phyloP scores from a whole-genome alignment of 2,888 invertebrate genomes.

The Heliothis peltigera region DNA sequence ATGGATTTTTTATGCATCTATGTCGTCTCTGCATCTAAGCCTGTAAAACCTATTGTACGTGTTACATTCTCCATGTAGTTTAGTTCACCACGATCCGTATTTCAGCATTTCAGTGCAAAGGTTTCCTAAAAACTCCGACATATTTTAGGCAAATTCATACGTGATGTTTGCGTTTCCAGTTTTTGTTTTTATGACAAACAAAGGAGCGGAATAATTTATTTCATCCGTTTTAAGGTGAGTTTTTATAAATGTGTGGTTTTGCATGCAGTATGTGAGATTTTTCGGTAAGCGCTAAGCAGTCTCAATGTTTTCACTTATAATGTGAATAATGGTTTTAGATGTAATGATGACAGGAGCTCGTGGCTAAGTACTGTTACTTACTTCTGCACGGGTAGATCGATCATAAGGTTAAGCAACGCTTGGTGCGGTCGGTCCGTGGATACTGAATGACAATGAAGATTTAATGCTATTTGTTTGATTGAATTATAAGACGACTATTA shows the following conservation, averaged over 20 bases:
- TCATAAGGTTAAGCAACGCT: too few relatives aligned
- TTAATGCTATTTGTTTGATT: too few relatives aligned
- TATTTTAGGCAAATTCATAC: conserved; percentile 24
- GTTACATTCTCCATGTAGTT: conserved; percentile 2
- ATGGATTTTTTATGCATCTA: background rate
- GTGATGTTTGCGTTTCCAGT: conserved; percentile 21
- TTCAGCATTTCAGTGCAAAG: conserved; percentile 14
- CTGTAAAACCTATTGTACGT: background rate
- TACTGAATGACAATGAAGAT: too few relatives aligned
- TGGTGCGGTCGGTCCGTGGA: too few relatives aligned
- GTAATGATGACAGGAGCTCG: too few relatives aligned
- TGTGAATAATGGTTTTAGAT: too few relatives aligned
- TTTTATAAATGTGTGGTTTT: background rate
- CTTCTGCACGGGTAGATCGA: too few relatives aligned
- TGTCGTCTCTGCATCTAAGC: background rate
- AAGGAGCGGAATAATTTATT: conserved; percentile 16
- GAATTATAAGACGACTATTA: too few relatives aligned
- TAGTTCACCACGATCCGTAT: conserved; percentile 2
- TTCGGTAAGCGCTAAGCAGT: background rate
- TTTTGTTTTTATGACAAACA: conserved; percentile 9
- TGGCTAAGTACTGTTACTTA: too few relatives aligned
- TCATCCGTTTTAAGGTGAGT: conserved; percentile 3
- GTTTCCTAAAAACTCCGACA: conserved; percentile 7
- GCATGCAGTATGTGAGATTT: background rate
- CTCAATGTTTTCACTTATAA: background rate